Base-by-base conservation (phyloP, 1,140 invertebrate species). In the Chionoecetes opilio region DNA sequence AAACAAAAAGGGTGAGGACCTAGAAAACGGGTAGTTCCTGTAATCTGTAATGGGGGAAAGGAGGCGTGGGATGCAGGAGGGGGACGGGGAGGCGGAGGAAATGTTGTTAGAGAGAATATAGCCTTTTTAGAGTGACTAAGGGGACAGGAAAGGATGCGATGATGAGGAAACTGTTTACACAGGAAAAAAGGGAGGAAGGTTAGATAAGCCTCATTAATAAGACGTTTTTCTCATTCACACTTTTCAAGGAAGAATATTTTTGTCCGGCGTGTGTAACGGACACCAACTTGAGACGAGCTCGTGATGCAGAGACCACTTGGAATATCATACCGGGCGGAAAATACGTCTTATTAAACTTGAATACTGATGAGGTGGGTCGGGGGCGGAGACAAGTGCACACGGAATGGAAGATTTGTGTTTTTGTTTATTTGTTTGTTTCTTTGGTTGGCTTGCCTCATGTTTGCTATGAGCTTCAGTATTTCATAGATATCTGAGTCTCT, bases 141-240 rank as follows among this genome's bases (percentile, higher is more conserved):
- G 46, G 46, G 46, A 53, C 2, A 9, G 46, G 46, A 53, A 53
- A 53, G 46, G n/a, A 53, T 9, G 46, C 8, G 11, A 53, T 14
- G n/a, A 46, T 46, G 41, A 46, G 14, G 41, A 46, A 46, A 46
- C 5, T 5, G 6, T 17, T 5, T 75, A 2, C n/a, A 75, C 8
- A 75, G 21, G 21, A 75, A 75, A 75, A 75, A 75, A 75, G 21
- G 63, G 9, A 1, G 63, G 21, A 75, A n/a, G 21, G 6, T 5
- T 26, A 75, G n/a, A 75, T 75, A n/a, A 75, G 63, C 63, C 63
- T n/a, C 63, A 75, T 75, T 75, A 75, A n/a, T 75, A 26, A n/a
- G n/a, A n/a, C 11, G 6, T 75, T 75, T 75, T 75, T 75, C 46
- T 14, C 46, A 75, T 75, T 21, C 21, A 5, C 63, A n/a, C n/a